Base-by-base conservation (phyloP, 2,113 vertebrate genomes). In the Eidolon helvum region DNA sequence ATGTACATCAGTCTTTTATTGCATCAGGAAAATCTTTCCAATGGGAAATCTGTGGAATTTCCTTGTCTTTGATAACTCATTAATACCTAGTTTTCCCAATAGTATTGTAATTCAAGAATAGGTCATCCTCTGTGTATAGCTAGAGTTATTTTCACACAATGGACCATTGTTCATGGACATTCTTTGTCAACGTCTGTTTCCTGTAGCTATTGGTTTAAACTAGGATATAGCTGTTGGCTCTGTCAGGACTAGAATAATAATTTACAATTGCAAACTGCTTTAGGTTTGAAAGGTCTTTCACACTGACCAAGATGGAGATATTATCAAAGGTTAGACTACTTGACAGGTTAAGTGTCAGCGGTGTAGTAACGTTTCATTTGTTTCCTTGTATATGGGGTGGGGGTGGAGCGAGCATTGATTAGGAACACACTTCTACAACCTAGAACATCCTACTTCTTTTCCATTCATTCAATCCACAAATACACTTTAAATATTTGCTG, bases 131-230 rank as follows among this genome's bases (percentile, higher is more conserved):
- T 93, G 79, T 48, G 6, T 69, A 69, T 22, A 91, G 33, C 43
- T 38, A n/a, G 18, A 61, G 79, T 59, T 74, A 68, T n/a, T 95
- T 93, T 69, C 48, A 90, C 24, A 74, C 87, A 96, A 59, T 59
- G 40, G 59, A 15, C 55, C 33, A 26, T 91, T 96, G 84, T 87
- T 92, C 15, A 22, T n/a, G 28, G 61, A 19, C 59, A 86, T 77
- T 91, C 66, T 88, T 55, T 30, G 55, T 71, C 35, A 74, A 86
- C 74, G 28, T 38, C 38, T 1, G 48, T 61, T 74, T 93, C 45
- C 45, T 68, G 26, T 8, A 66, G 87, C 48, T 28, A 43, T 22
- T 82, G 77, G 40, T 69, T 96, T 79, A 86, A 77, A 85, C n/a
- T 33, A 78, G 80, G 57, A 9, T 38, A 45, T 45, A 79, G 48